phyloP scores from a whole-genome alignment of 2,113 vertebrate genomes.

The Bos taurus region ARS-UCD2.0 NC_037332.1:20648001-20648500 shows the following conservation, averaged over 20 bases:
- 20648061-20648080: background rate
- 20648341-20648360: background rate
- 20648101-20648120: background rate
- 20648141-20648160: background rate
- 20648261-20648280: background rate
- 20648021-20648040: background rate
- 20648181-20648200: background rate
- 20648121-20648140: background rate
- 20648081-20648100: background rate
- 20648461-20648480: background rate
- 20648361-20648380: background rate
- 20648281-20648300: background rate
- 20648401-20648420: background rate
- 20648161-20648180: background rate
- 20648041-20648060: background rate
- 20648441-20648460: background rate
- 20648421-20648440: background rate
- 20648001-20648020: accelerated
- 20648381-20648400: background rate
- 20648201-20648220: background rate
- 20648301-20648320: background rate
- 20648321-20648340: background rate
- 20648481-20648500: background rate
- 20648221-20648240: background rate
- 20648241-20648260: background rate